phyloP scores from a whole-genome alignment of 2,113 vertebrate genomes.

The Dicrurus megarhynchus region DNA sequence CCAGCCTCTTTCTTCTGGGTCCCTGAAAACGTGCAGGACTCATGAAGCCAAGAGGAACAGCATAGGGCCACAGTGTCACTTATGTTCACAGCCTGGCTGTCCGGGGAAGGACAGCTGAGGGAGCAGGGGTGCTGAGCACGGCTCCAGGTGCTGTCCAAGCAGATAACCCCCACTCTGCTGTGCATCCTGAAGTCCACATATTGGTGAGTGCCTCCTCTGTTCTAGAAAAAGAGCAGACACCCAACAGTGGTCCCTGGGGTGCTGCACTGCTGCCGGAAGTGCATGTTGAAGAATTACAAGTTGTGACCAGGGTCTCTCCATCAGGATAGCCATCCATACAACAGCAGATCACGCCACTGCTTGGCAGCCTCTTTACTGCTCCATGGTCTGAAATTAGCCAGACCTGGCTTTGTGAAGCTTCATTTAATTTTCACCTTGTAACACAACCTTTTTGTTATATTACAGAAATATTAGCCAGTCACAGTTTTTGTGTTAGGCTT shows the following conservation, averaged over 20 bases:
- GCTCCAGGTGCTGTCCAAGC: neutral
- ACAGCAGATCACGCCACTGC: neutral
- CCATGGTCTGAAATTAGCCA: neutral
- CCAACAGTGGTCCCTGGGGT: neutral
- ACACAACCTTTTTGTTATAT: neutral
- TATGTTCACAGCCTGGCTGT: neutral
- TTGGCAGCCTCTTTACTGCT: neutral
- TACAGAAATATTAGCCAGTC: neutral
- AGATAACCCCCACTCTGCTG: rapidly evolving
- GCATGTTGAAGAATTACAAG: neutral
- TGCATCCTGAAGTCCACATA: neutral
- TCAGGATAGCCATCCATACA: neutral
- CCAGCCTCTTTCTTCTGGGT: neutral
- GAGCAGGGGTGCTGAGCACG: neutral
- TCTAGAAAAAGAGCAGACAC: neutral
- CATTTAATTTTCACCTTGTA: neutral
- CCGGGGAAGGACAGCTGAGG: neutral
- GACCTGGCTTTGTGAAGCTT: neutral
- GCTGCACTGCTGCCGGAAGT: neutral
- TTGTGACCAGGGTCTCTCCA: neutral
- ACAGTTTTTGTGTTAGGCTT: neutral
- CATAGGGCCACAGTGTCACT: rapidly evolving
- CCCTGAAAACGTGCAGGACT: neutral
- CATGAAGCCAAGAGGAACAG: neutral
- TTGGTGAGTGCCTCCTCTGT: neutral